These are phyloP conservation scores for Galerucella calmariensis DNA, from an alignment of 2,888 invertebrate genomes.

Conservation along the genomic window DNA sequence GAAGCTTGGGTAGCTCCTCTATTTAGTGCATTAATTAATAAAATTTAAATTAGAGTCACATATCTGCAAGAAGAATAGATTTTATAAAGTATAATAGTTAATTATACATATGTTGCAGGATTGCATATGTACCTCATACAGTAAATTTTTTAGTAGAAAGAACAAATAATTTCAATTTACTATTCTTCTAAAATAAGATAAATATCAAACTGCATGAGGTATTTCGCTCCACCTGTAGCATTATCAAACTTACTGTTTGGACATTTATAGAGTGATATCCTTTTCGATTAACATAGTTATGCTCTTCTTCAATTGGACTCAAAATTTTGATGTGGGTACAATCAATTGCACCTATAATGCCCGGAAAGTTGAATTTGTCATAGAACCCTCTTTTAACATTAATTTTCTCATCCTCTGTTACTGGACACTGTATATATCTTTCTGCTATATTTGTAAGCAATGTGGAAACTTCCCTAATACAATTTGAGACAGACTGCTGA, in stretches of 20 bases:
- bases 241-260: conserved; percentile 17
- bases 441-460: conserved; percentile 20
- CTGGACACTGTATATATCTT: conserved; percentile 20
- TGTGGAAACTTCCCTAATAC: conserved; percentile 19
- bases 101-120: background rate
- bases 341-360: background rate
- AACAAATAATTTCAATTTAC: background rate
- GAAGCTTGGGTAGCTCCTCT: too few relatives aligned
- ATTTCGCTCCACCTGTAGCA: background rate
- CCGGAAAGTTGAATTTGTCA: conserved; percentile 19
- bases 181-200: background rate
- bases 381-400: conserved; percentile 15
- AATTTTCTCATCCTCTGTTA: conserved; percentile 18
- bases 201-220: background rate
- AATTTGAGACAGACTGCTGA: conserved; percentile 32
- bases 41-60: background rate
- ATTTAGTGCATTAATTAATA: too few relatives aligned
- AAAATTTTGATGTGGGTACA: conserved; percentile 11
- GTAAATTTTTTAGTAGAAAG: background rate
- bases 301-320: conserved; percentile 17
- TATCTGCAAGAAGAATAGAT: background rate
- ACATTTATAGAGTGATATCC: conserved; percentile 25
- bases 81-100: background rate
- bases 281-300: conserved; percentile 16
- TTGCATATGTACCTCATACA: background rate